Conservation (phyloP, 2,888 invertebrate species). For the Sinopyrophorus schimmeli region DNA sequence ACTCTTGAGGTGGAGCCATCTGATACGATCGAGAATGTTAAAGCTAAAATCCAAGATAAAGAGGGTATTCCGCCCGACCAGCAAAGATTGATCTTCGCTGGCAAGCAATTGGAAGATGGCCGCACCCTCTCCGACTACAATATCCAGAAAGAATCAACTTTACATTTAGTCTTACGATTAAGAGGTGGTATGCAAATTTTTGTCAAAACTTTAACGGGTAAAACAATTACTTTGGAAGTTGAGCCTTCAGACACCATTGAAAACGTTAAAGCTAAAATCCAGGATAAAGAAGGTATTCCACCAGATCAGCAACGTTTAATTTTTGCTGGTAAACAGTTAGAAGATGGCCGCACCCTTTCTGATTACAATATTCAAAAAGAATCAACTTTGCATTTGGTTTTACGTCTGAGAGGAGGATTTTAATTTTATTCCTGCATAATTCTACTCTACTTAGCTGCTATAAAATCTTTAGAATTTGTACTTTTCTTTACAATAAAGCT, state of each 20-base stretch:
- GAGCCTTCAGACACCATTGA: constrained; percentile 67
- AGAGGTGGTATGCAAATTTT: constrained; percentile 69
- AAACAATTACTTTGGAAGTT: constrained; percentile 60
- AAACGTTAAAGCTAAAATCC: constrained; percentile 63
- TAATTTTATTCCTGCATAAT: constrained; percentile 12
- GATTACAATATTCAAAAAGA: constrained; percentile 68
- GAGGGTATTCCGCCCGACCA: constrained; percentile 90
- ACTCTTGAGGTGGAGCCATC: constrained; percentile 69
- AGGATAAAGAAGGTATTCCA: constrained; percentile 65
- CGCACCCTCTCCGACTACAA: constrained; percentile 72
- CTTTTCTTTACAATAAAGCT: constrained; percentile 18
- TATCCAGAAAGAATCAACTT: constrained; percentile 90
- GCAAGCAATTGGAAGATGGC: constrained; percentile 69
- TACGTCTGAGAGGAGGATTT: constrained; percentile 63
- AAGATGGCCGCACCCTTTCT: constrained; percentile 65
- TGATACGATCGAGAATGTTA: constrained; percentile 93
- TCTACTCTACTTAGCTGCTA: constrained; percentile 7
- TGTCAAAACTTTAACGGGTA: constrained; percentile 61
- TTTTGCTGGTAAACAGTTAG: constrained; percentile 74
- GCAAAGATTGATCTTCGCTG: constrained; percentile 86
- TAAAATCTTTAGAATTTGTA: constrained; percentile 11
- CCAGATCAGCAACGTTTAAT: constrained; percentile 67
- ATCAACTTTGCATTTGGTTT: constrained; percentile 59
- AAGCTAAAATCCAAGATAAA: constrained; percentile 88
- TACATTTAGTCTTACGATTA: constrained; percentile 86